Conservation (phyloP, 37 sponge, comb jelly and placozoan species). For the Crambe crambe region DNA sequence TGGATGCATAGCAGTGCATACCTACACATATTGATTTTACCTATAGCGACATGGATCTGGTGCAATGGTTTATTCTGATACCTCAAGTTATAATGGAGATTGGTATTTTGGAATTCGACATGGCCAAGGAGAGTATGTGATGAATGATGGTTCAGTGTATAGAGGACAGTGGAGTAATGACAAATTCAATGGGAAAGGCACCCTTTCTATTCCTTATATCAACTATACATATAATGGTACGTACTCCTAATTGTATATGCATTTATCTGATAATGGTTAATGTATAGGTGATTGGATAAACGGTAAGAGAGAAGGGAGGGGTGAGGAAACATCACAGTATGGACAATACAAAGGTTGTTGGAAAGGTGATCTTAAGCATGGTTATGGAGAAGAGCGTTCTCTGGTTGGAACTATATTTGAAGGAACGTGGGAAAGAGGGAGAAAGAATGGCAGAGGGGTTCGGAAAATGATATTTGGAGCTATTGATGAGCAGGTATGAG, state of each 20-base stretch:
- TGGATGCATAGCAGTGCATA: neutral
- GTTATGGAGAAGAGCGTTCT: conserved; percentile 74
- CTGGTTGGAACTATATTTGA: conserved; percentile 74
- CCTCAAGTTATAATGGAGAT: conserved; percentile 74
- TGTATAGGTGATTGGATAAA: conserved; percentile 83
- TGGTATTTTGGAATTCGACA: conserved; percentile 74
- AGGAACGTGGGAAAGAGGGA: conserved; percentile 70
- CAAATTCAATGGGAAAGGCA: conserved; percentile 60
- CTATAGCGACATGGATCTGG: conserved; percentile 82
- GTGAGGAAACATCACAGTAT: conserved; percentile 50
- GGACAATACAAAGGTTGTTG: conserved; percentile 70
- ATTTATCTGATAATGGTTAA: no score
- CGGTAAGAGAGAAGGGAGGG: conserved; percentile 71
- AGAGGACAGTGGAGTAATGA: conserved; percentile 82
- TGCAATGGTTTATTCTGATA: conserved; percentile 69
- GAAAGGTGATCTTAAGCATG: conserved; percentile 69
- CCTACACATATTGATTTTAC: neutral
- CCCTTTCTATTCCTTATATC: conserved; percentile 16
- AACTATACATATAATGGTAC: conserved; percentile 48
- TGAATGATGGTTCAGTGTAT: conserved; percentile 60
- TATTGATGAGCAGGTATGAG: conserved; percentile 70
- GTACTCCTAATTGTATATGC: neutral
- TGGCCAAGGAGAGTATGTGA: conserved; percentile 82
- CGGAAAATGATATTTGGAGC: conserved; percentile 66
- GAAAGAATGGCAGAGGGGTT: conserved; percentile 64